A percentile compares a stretch with the other conserved stretches of the same genome.
phyloP scores from a whole-genome alignment of 2,797 vertebrate species.

The Myotis pilosus region DNA sequence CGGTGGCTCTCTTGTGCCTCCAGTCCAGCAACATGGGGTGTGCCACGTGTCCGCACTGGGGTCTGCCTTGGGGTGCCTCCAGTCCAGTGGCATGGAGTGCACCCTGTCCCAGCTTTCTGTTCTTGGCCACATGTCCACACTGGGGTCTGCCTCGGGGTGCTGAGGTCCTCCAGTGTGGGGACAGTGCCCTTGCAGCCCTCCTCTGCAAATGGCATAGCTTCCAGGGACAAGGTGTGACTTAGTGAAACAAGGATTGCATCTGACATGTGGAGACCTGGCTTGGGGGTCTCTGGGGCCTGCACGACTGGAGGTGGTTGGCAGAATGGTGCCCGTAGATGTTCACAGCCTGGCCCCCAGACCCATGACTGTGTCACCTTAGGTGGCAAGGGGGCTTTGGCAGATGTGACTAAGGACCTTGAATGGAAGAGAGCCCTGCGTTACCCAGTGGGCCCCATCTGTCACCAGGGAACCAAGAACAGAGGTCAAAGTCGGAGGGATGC shows the following conservation, averaged over 20 bases:
- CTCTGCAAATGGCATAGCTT: background rate
- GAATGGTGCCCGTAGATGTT: background rate
- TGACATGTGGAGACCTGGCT: background rate
- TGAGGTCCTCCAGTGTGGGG: background rate
- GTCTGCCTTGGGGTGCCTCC: too few relatives aligned
- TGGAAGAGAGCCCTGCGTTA: too few relatives aligned
- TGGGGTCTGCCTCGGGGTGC: background rate
- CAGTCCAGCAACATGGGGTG: background rate
- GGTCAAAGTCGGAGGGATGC: background rate
- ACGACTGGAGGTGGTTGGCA: background rate
- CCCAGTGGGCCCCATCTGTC: background rate
- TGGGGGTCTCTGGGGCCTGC: background rate
- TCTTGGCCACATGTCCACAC: background rate
- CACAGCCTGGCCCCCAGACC: background rate
- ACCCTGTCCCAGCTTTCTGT: background rate
- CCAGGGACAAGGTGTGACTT: background rate
- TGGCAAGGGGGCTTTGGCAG: background rate
- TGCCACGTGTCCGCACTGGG: too few relatives aligned
- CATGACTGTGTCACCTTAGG: accelerated
- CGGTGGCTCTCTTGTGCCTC: too few relatives aligned
- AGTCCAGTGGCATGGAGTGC: background rate
- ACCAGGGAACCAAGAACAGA: background rate
- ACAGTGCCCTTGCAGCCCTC: accelerated
- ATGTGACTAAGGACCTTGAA: too few relatives aligned
- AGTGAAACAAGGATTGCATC: background rate